Percentiles rank a stretch among this genome's conserved stretches.
Evolutionary conservation across 1,140 invertebrate genomes (phyloP).

Genomic region (Drosophila seguyi): DNA sequence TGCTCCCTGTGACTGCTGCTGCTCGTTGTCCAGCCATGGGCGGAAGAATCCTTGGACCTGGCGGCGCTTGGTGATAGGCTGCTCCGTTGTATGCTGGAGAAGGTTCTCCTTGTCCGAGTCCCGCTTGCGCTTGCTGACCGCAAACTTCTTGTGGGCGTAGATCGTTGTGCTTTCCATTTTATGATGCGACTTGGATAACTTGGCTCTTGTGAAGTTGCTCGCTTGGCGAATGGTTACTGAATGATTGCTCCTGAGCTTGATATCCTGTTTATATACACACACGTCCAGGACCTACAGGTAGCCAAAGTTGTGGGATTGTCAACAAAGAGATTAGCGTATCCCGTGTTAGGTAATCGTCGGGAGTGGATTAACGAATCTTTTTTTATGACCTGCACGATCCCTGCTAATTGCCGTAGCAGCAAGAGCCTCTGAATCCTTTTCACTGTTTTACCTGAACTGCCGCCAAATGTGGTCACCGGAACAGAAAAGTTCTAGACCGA

Average conservation of each 20-base stretch:
- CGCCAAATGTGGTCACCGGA: conserved; percentile 50
- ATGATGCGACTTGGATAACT: neutral
- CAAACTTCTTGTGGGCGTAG: conserved; percentile 64
- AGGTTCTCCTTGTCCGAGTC: conserved; percentile 38
- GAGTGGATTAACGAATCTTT: conserved; percentile 10
- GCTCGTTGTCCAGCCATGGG: conserved; percentile 62
- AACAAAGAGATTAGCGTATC: conserved; percentile 65
- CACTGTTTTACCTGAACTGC: conserved; percentile 43
- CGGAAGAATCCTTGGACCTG: conserved; percentile 54
- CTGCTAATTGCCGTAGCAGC: conserved; percentile 43
- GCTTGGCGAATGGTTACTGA: conserved; percentile 55
- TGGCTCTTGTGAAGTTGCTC: conserved; percentile 27
- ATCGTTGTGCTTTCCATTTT: conserved; percentile 29
- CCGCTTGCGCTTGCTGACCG: conserved; percentile 55
- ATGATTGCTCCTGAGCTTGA: conserved; percentile 40
- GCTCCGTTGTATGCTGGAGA: neutral
- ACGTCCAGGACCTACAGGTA: conserved; percentile 41
- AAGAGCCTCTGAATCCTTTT: conserved; percentile 24
- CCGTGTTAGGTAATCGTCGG: conserved; percentile 54
- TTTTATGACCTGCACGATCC: conserved; percentile 48
- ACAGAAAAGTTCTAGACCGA: conserved; percentile 53
- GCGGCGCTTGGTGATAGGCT: conserved; percentile 36
- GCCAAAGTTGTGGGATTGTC: conserved; percentile 25
- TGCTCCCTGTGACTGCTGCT: conserved; percentile 21
- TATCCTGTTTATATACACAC: conserved; percentile 67